Evolutionary conservation across 2,888 invertebrate species (phyloP), one percentile per base, ranked within the genome.

Genomic region (Thymelicus sylvestris): DNA sequence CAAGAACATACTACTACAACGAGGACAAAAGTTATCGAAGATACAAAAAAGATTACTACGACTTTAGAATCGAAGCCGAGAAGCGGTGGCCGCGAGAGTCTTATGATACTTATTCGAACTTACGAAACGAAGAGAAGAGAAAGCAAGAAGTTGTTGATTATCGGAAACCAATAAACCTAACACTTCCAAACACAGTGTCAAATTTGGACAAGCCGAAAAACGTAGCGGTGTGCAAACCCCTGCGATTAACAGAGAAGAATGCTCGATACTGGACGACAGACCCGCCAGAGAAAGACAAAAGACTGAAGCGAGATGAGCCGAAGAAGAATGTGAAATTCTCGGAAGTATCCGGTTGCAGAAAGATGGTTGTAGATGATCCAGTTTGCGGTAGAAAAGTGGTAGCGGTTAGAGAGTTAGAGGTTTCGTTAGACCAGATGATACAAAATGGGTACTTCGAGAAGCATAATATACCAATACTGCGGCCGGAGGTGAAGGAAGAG

Each of bases 251-350:
- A 0, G 92, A 92, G 63, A 89, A 88, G 69, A 91, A 83, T 73
- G 91, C 90, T 2, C 84, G 88, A 13, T 93, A 93, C 75, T 93
- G 93, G 93, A 92, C 92, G 0, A 88, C 91, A 0, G 92, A 93
- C 48, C 78, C 80, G 0, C 88, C 90, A 47, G 88, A 89, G 31
- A 82, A 81, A 4, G 80, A 80, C 69, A 85, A 82, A 72, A 85
- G 87, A 38, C 83, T 84, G 66, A 92, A 85, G 73, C 89, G 83
- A 61, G 93, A 92, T 4, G 94, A 94, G 66, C 80, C 81, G 0
- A 94, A 94, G 75, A 94, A 94, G 79, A 94, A 90, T 71, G 94
- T 94, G 0, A 94, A 93, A 76, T 94, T 94, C 75, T 94, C 94
- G 0, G 94, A 94, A 83, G 93, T 93, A 0, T 93, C 93, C 0